These are phyloP conservation scores for Chymomyza amoena DNA, from an alignment of 2,888 invertebrate genomes.

Conservation along the genomic window DNA sequence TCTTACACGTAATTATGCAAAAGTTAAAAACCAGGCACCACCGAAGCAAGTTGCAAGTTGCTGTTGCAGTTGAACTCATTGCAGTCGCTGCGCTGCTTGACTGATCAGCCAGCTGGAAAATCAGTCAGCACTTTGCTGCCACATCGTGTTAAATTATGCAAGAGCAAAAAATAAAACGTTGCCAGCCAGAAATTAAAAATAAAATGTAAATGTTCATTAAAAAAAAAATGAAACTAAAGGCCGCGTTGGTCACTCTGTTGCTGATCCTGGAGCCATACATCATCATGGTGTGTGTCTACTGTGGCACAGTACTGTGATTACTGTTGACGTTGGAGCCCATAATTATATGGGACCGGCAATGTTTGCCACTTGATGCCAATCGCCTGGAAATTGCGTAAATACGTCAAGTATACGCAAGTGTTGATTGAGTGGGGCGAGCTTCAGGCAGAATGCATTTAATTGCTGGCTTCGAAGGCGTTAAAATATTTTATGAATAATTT, in stretches of 20 bases:
- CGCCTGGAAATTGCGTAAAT: constrained; percentile 49
- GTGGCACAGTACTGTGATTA: constrained; percentile 7
- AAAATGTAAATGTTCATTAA: constrained; percentile 41
- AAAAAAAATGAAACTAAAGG: not conserved
- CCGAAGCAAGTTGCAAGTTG: not conserved
- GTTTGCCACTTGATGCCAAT: constrained; percentile 50
- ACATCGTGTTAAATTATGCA: constrained; percentile 59
- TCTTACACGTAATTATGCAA: constrained; percentile 67
- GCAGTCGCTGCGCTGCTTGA: constrained; percentile 37
- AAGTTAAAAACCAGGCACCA: constrained; percentile 46
- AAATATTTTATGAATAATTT: not conserved
- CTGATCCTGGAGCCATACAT: not conserved
- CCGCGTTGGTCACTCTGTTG: constrained; percentile 25
- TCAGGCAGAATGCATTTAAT: constrained; percentile 27
- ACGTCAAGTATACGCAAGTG: constrained; percentile 19
- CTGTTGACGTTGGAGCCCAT: constrained; percentile 1
- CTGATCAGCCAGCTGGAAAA: constrained; percentile 53
- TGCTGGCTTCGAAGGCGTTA: constrained; percentile 22
- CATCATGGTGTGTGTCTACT: constrained; percentile 24
- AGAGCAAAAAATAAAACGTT: constrained; percentile 22
- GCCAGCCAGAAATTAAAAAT: not conserved
- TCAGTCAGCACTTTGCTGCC: constrained; percentile 51
- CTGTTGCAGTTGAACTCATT: constrained; percentile 6
- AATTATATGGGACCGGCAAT: constrained; percentile 34
- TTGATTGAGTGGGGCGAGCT: not conserved